Evolutionary conservation across 2,113 vertebrate species (phyloP), one percentile per base, ranked within the genome.

Genomic region (Prionailurus bengalensis): DNA sequence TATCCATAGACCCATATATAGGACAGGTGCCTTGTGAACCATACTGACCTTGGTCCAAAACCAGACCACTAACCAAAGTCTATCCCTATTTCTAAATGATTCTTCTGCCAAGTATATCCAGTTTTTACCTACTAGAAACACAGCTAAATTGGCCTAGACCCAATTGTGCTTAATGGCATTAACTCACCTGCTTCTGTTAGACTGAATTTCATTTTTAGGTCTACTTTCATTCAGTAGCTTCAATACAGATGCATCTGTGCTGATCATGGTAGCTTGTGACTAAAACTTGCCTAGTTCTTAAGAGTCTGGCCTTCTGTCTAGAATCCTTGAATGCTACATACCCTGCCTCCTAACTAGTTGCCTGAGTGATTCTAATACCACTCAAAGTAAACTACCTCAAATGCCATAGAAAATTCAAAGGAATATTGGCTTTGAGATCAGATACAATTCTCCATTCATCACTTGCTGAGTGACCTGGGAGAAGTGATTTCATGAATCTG

Each of bases 1-100:
- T 0, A 19, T 5, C 21, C 7, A 23, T 1, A 39, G 61, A 36
- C 3, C n/a, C 16, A 4, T 19, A 27, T 12, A 2, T 10, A 36
- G 7, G 27, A 13, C 0, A 39, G 29, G 2, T 42, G 45, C 5
- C 45, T 36, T 19, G 9, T n/a, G 33, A 89, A 25, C 10, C 53
- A 14, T 10, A 19, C 0, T 45, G 78, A 42, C 36, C 4, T 14
- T 48, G 17, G 4, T 11, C 25, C 31, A 36, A 27, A n/a, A n/a
- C 29, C 19, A 12, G 17, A 53, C 33, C 42, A 21, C 65, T 79
- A 42, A 36, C 7, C 45, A 53, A 48, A 81, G 29, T 33, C n/a
- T 19, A 2, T 14, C 42, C 51, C 71, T 45, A 12, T 17, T 80
- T 92, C 65, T 45, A 9, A 81, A 16, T 23, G 29, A 33, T 10